Base-by-base conservation (phyloP, 1,140 invertebrate genomes). In the Gryon sp. region DNA sequence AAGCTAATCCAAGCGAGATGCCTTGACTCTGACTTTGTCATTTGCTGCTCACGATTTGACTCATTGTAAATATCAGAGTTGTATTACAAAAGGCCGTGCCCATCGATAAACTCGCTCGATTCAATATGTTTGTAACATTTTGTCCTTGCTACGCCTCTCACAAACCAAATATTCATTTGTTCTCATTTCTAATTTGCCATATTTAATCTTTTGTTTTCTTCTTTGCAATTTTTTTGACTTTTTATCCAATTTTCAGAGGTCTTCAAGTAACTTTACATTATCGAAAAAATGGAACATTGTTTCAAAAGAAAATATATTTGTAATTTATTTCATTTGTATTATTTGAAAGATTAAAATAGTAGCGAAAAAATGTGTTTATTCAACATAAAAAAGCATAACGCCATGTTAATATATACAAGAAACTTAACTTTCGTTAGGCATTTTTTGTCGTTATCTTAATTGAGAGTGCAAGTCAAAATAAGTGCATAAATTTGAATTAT, bases 21-120 rank as follows among this genome's bases (percentile, higher is more conserved):
- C 63, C 30, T 57, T 50, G 48, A 36, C 40, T 53, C 38, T 34
- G 52, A 48, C 40, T 57, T 69, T 50, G 43, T 48, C 43, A 46
- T 57, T 69, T 36, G 48, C 32, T 40, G 62, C 22, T n/a, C 9
- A 45, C 53, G 24, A 59, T 12, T 59, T 41, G 16, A 38, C 2
- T 59, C 53, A 69, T 34, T 59, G 65, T 48, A 52, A 69, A 59
- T 59, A 50, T 22, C 65, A 14, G 43, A 41, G 3, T 52, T 26
- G 19, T 19, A 2, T 48, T 69, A 32, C 52, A 16, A 30, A 45
- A 41, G 26, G 45, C 46, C 16, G 22, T 36, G 30, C 53, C 34
- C 34, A 12, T 16, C 15, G 59, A 52, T 50, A 52, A 52, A 4
- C 14, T 43, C 5, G 32, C 46, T 45, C 24, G 1, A 40, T 45